A percentile compares a stretch with the other conserved stretches of the same genome.
These are phyloP conservation scores for Elegia similella DNA, from an alignment of 2,888 invertebrate species.

Conservation along the genomic window DNA sequence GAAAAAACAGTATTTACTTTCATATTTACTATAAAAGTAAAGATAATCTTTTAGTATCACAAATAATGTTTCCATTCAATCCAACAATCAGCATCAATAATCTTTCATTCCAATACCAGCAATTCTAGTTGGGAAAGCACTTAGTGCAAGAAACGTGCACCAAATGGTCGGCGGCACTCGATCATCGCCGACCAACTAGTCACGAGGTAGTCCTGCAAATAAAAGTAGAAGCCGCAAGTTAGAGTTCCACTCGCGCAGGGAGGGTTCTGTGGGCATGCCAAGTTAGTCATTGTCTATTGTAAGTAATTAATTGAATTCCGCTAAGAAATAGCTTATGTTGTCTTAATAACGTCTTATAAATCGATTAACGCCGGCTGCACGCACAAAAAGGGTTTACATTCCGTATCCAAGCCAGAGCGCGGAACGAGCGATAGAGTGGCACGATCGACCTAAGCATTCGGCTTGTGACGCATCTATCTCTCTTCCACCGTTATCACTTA, in stretches of 20 bases:
- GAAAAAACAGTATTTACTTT: too few relatives aligned
- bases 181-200: constrained; percentile 46
- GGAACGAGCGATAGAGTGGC: too few relatives aligned
- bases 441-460: too few relatives aligned
- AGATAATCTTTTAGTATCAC: neutral
- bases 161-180: constrained; percentile 53
- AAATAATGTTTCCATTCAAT: neutral
- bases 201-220: constrained; percentile 55
- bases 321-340: too few relatives aligned
- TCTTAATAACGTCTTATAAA: too few relatives aligned
- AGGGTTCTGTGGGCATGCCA: neutral
- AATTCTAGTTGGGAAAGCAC: constrained; percentile 29
- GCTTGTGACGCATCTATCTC: too few relatives aligned
- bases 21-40: too few relatives aligned
- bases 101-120: constrained; percentile 2
- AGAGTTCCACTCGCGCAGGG: neutral
- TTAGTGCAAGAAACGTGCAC: constrained; percentile 58
- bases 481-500: too few relatives aligned
- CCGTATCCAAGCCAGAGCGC: too few relatives aligned
- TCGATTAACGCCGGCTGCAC: too few relatives aligned
- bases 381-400: too few relatives aligned
- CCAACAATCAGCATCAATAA: constrained; percentile 9
- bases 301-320: too few relatives aligned
- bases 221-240: constrained; percentile 36
- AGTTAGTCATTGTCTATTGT: neutral